phyloP scores from a whole-genome alignment of 2,113 vertebrate genomes.

The Hippopotamus amphibius region DNA sequence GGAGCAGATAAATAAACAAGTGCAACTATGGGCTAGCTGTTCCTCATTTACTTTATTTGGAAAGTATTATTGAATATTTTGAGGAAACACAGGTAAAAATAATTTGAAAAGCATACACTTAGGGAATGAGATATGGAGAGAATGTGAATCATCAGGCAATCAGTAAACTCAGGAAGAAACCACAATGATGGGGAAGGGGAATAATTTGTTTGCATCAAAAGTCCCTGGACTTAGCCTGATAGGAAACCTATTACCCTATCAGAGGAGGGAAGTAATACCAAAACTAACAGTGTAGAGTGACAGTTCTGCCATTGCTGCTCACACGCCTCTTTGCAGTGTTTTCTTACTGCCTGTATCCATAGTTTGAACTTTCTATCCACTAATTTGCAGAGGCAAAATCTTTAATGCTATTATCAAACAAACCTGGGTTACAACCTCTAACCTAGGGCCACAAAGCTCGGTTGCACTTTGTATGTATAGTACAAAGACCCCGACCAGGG shows the following conservation, averaged over 20 bases:
- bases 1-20: not conserved
- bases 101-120: not conserved
- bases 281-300: not conserved
- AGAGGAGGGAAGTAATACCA: not conserved
- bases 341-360: fast-evolving
- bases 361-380: not conserved
- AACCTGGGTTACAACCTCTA: not conserved
- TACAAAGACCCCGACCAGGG: too few species aligned
- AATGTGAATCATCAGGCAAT: not conserved
- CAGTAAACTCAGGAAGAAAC: not conserved
- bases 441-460: not conserved
- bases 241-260: too few species aligned
- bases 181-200: not conserved
- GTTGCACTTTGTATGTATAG: not conserved
- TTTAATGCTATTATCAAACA: not conserved
- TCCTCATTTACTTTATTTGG: not conserved
- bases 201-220: not conserved
- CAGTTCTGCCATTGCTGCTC: fast-evolving
- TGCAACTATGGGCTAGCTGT: fast-evolving
- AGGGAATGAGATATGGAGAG: not conserved
- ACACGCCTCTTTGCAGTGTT: not conserved
- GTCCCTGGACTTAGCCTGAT: not conserved
- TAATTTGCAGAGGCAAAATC: not conserved
- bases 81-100: not conserved
- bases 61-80: not conserved